Evolutionary conservation across 2,888 invertebrate genomes (phyloP).

Genomic region (Cosmia pyralina): DNA sequence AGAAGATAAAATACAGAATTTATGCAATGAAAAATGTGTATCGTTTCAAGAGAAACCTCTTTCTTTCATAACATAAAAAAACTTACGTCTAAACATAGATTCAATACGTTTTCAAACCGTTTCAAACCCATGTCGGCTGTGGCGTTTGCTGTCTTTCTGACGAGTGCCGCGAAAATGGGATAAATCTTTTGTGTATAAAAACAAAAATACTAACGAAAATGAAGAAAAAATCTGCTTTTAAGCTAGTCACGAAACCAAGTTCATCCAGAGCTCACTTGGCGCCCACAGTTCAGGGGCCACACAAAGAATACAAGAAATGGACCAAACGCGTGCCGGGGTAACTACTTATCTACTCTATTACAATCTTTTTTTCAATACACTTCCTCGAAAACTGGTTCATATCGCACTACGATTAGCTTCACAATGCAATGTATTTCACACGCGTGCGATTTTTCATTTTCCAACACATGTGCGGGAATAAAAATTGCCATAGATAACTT

Average conservation of each 20-base stretch:
- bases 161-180: constrained; percentile 55
- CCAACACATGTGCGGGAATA: no score
- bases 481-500: no score
- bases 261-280: constrained; percentile 52
- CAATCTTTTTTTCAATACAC: no score
- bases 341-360: neutral
- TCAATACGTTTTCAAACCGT: neutral
- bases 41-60: constrained; percentile 14
- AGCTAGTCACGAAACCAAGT: constrained; percentile 6
- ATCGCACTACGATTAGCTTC: no score
- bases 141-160: constrained; percentile 14
- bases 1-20: no score
- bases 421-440: no score
- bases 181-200: constrained; percentile 48
- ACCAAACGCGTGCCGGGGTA: constrained; percentile 68
- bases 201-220: constrained; percentile 28
- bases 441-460: no score
- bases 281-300: constrained; percentile 22
- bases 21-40: no score
- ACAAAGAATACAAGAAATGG: constrained; percentile 77
- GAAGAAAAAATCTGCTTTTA: constrained; percentile 18
- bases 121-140: constrained; percentile 20
- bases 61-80: neutral
- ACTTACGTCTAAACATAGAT: neutral
- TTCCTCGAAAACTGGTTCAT: no score